A percentile compares a stretch with the other conserved stretches of the same genome.
Evolutionary conservation across 2,888 invertebrate species (phyloP).

Genomic region (Cheiracanthium punctorium): DNA sequence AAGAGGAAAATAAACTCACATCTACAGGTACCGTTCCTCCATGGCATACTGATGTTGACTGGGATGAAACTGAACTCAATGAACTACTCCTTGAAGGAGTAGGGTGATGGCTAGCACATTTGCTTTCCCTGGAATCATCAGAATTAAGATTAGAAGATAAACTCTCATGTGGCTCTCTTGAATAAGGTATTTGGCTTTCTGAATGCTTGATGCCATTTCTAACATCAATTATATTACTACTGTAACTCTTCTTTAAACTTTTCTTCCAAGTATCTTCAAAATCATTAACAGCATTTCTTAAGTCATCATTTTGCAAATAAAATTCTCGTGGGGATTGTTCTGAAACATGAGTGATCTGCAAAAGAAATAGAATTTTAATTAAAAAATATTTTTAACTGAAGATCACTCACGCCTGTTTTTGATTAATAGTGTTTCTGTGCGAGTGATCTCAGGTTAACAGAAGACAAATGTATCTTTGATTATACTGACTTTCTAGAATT

Average conservation of each 20-base stretch:
- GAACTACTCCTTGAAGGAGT: conserved; percentile 74
- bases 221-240: conserved; percentile 23
- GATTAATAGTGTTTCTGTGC: too few relatives aligned
- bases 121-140: background rate
- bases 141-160: background rate
- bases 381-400: too few relatives aligned
- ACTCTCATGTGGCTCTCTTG: background rate
- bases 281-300: conserved; percentile 63
- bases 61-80: conserved; percentile 75
- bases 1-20: conserved; percentile 33
- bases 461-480: too few relatives aligned
- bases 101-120: background rate
- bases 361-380: background rate
- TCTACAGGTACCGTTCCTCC: conserved; percentile 35
- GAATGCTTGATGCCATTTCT: conserved; percentile 30
- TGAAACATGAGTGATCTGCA: background rate
- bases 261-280: conserved; percentile 69
- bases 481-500: too few relatives aligned
- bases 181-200: background rate
- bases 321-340: background rate
- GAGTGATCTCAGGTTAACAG: too few relatives aligned
- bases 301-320: conserved; percentile 46
- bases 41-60: conserved; percentile 74
- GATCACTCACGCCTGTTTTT: background rate
- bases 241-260: conserved; percentile 48